Base-by-base conservation (phyloP, 1,140 invertebrate species). In the Lasaia peninsularis region DNA sequence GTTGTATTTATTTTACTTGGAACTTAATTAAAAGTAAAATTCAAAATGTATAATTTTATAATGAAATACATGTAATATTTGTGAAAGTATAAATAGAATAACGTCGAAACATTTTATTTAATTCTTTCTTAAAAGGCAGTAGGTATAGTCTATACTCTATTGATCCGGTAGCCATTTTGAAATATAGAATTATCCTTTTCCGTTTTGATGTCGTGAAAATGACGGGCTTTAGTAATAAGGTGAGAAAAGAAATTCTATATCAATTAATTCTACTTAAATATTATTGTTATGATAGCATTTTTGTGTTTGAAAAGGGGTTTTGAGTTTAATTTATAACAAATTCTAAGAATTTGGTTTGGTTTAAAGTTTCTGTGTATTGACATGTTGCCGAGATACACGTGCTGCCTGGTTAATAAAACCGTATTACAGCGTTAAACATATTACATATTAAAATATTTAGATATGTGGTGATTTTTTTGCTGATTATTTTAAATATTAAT, bases 191-290 rank as follows among this genome's bases (percentile, higher is more conserved):
- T 69, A 71, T 64, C 65, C 91, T 91, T 92, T 92, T 92, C 89
- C 91, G 90, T 90, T 91, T 90, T 88, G 91, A 91, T 91, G 90
- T 91, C 90, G 90, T 80, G 76, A 86, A 91, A 89, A 92, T 92
- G 91, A 91, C 91, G 91, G 91, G 91, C 90, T 92, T 92, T 90
- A 91, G 90, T 84, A 92, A 91, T 87, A 92, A 91, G 91, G 91
- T 92, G 82, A 86, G 83, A 60, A 61, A 55, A 74, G 80, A 86
- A 78, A 68, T 69, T 14, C 16, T 10, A 31, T 52, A 32, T 9
- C 5, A 32, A 52, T 7, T 32, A 31, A 31, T 31, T 32, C 24
- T 31, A 0, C 24, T 31, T 31, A 9, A 32, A 52, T 52, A 32
- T 51, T 14, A 28, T 10, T 14, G 10, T 16, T 14, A 31, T 31